Percentiles rank a stretch among this genome's conserved stretches.
Evolutionary conservation across 2,113 vertebrate species (phyloP).

Genomic region (Noctilio leporinus): DNA sequence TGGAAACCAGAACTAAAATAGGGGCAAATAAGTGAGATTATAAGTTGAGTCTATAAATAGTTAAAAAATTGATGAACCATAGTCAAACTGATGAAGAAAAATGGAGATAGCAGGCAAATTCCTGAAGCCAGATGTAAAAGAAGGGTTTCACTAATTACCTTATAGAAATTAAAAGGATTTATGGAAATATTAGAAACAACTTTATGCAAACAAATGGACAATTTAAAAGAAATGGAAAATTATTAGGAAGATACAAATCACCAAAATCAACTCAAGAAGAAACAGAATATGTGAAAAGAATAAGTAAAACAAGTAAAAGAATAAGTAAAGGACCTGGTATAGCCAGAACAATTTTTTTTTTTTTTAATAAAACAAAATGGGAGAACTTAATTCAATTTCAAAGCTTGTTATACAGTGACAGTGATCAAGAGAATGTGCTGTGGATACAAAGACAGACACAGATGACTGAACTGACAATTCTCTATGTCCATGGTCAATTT

Average conservation of each 20-base stretch:
- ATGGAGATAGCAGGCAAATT: neutral
- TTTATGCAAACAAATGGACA: neutral
- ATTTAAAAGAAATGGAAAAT: neutral
- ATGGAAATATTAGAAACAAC: neutral
- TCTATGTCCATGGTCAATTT: neutral
- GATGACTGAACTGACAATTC: neutral
- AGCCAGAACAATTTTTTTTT: neutral
- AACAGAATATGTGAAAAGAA: neutral
- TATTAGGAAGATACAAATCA: neutral
- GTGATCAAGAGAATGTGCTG: neutral
- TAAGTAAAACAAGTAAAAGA: neutral
- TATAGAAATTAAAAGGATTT: neutral
- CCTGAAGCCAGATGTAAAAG: too few relatives aligned
- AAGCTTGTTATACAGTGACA: neutral
- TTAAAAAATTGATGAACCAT: neutral
- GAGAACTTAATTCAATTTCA: neutral
- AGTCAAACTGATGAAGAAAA: neutral
- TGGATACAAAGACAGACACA: neutral
- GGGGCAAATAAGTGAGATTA: neutral
- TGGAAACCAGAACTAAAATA: neutral
- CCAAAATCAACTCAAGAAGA: neutral
- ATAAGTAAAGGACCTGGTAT: neutral
- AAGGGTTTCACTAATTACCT: neutral
- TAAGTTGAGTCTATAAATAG: neutral
- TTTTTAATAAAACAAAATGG: neutral